A percentile compares a stretch with the other conserved stretches of the same genome.
These are phyloP conservation scores for Leptopilina clavipes DNA, from an alignment of 1,140 invertebrate genomes.

Conservation along the genomic window DNA sequence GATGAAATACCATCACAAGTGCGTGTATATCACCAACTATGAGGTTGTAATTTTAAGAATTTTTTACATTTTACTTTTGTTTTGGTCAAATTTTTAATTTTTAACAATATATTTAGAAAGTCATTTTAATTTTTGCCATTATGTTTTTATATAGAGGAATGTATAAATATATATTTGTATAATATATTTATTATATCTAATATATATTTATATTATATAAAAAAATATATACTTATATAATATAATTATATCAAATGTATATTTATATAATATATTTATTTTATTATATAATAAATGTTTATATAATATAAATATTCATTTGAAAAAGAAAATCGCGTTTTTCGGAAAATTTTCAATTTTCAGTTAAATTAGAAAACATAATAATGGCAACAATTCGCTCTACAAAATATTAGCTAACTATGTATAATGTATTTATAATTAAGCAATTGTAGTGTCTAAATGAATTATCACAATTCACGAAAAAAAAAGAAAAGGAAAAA, in stretches of 20 bases:
- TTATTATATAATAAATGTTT: too few species aligned
- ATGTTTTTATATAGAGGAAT: constrained; percentile 48
- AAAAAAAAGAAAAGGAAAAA: not conserved
- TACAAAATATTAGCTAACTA: constrained; percentile 17
- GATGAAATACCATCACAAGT: constrained; percentile 53
- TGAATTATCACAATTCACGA: constrained; percentile 17
- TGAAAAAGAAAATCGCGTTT: not conserved
- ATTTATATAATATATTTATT: too few species aligned
- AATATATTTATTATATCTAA: too few species aligned
- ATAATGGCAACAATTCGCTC: constrained; percentile 11
- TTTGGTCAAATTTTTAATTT: constrained; percentile 67
- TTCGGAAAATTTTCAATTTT: not conserved
- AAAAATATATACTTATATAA: too few species aligned
- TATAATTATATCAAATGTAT: too few species aligned
- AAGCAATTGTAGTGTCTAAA: constrained; percentile 4
- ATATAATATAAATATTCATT: too few species aligned
- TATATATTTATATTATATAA: too few species aligned
- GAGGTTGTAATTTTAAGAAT: constrained; percentile 63
- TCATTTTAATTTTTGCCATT: constrained; percentile 60
- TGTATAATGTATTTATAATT: constrained; percentile 9
- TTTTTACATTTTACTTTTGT: constrained; percentile 62
- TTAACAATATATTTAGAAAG: constrained; percentile 49
- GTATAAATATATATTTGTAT: not conserved
- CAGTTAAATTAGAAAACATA: not conserved
- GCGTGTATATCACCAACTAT: constrained; percentile 51